These are phyloP conservation scores for Gandaritis pyraliata DNA, from an alignment of 2,888 invertebrate species.

Conservation along the genomic window DNA sequence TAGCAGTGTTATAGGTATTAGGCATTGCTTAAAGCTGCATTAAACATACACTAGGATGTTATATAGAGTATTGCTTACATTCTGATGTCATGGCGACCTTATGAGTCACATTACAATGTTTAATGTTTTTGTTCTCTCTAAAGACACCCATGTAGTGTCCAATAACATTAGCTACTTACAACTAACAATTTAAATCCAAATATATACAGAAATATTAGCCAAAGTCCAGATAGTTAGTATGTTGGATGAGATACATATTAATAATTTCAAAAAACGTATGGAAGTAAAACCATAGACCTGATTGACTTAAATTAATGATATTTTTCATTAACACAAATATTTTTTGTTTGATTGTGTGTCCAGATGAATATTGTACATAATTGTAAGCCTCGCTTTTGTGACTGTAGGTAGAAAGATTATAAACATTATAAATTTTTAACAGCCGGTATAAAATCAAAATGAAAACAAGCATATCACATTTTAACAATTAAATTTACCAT, in stretches of 20 bases:
- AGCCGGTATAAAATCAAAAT: constrained; percentile 39
- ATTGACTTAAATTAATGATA: background rate
- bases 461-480: constrained; percentile 53
- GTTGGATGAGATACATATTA: constrained; percentile 12
- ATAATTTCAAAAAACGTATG: background rate
- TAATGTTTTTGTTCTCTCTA: constrained; percentile 43
- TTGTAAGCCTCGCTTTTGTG: constrained; percentile 21
- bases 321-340: too few species aligned
- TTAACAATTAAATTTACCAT: constrained; percentile 35
- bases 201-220: constrained; percentile 74
- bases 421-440: constrained; percentile 30
- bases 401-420: constrained; percentile 17
- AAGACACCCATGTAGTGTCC: constrained; percentile 32
- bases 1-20: constrained; percentile 38
- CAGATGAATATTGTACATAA: background rate
- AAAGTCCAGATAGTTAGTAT: constrained; percentile 16
- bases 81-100: constrained; percentile 41
- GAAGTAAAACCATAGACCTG: too few species aligned
- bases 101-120: constrained; percentile 31
- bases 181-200: constrained; percentile 70
- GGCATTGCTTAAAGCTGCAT: constrained; percentile 47
- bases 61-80: constrained; percentile 37
- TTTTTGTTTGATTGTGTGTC: too few species aligned
- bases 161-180: constrained; percentile 75
- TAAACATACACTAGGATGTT: constrained; percentile 35